Base-by-base conservation (phyloP, 1,140 invertebrate genomes). In the Drosophila kepulauana region DNA sequence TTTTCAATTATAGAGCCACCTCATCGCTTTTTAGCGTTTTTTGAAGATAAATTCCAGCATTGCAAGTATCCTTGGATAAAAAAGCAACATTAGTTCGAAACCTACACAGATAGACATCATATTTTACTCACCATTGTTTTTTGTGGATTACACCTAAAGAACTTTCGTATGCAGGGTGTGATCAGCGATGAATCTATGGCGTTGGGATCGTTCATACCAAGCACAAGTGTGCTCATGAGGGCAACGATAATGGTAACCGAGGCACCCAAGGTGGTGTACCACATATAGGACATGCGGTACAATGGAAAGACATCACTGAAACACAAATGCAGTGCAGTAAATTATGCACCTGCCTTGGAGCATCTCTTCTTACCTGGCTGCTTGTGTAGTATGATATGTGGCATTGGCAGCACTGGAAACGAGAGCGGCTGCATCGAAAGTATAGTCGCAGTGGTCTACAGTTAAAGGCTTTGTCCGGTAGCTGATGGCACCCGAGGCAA, bases 401-500 rank as follows among this genome's bases (percentile, higher is more conserved):
- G 49, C 68, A 57, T 78, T 79, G 38, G 38, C 49, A 8, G 79
- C 33, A 54, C 74, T 84, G 6, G 54, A 43, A 16, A 66, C 16
- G 10, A 68, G 45, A 33, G 16, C 59, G 16, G 67, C 75, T 11
- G 66, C 20, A 51, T 92, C 62, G 3, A 94, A 94, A 5, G 76
- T 78, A 78, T 96, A 96, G 5, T 94, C 94, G 81, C 97, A 98
- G 28, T 96, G 95, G 41, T 95, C 94, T 0, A 95, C 95, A 10
- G 93, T 95, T 4, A 96, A 93, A 0, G 94, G 93, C 92, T 96
- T 96, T 51, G 94, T 94, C 2, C 94, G 92, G 77, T 95, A 95
- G 15, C 86, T 94, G 46, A 94, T 80, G 70, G 93, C 91, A 3
- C 95, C 95, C 10, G 93, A 93, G 0, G 95, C 94, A 43, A 97